A percentile compares a stretch with the other conserved stretches of the same genome.
phyloP scores from a whole-genome alignment of 92 coral and sea anemone species.

The Chrysogorgia sp. region DNA sequence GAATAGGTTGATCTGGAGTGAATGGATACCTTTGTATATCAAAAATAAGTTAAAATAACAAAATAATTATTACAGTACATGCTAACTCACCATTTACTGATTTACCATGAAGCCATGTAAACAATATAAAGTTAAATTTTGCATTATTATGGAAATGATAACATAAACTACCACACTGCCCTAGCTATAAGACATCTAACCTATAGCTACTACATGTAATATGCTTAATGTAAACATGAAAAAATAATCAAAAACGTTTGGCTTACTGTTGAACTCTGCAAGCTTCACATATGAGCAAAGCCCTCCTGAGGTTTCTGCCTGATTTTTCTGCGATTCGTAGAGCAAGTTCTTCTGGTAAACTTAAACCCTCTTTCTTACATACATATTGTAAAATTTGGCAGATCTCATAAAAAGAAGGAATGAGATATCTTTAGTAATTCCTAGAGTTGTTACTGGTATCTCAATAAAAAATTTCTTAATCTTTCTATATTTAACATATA shows the following conservation, averaged over 20 bases:
- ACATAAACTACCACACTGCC: too few relatives aligned
- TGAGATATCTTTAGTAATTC: background rate
- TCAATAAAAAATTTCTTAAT: constrained; percentile 24
- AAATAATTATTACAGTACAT: too few relatives aligned
- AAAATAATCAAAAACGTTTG: background rate
- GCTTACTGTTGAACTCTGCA: constrained; percentile 97
- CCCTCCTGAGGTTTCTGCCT: constrained; percentile 87
- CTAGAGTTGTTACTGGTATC: background rate
- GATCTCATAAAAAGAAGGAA: constrained; percentile 58
- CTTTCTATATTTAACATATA: constrained; percentile 35
- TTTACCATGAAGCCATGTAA: too few relatives aligned
- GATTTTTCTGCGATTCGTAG: constrained; percentile 92
- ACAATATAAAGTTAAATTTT: background rate
- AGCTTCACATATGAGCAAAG: constrained; percentile 97
- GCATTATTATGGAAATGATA: too few relatives aligned
- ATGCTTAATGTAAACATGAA: background rate
- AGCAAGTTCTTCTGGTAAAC: constrained; percentile 81
- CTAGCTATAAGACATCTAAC: background rate
- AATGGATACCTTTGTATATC: constrained; percentile 87
- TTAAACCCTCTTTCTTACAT: constrained; percentile 91
- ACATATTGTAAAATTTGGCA: constrained; percentile 87
- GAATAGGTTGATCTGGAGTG: constrained; percentile 84
- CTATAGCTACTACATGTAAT: background rate
- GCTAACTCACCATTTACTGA: too few relatives aligned
- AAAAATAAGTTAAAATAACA: background rate